A percentile compares a stretch with the other conserved stretches of the same genome.
These are phyloP conservation scores for Brachionus rotundiformis DNA, from an alignment of 1,140 invertebrate species.

Conservation along the genomic window DNA sequence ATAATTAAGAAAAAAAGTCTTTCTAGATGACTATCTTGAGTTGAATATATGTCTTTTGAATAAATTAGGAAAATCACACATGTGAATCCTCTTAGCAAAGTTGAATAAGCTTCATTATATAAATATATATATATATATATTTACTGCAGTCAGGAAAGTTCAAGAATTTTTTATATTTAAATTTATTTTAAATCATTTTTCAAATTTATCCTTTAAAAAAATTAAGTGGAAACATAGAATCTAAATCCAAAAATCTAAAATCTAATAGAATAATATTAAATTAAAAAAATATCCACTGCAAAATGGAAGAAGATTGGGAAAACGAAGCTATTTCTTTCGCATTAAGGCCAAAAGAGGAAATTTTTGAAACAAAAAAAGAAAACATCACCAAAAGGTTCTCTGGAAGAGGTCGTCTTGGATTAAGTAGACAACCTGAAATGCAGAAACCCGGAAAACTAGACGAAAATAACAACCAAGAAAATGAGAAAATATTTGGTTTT, in stretches of 20 bases:
- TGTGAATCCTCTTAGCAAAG: background rate
- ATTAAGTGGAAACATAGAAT: no score
- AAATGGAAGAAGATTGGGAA: constrained; percentile 49
- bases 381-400: background rate
- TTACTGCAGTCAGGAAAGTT: background rate
- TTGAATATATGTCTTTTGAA: no score
- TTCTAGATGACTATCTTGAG: no score
- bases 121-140: no score
- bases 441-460: background rate
- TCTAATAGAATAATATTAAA: background rate
- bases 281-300: background rate
- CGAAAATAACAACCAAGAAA: background rate
- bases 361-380: background rate
- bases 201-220: background rate
- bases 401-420: background rate
- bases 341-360: background rate
- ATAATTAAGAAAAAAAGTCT: no score
- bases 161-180: background rate
- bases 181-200: background rate
- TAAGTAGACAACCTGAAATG: background rate
- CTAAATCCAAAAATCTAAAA: no score
- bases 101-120: background rate
- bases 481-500: background rate
- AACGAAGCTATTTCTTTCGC: background rate
- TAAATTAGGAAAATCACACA: background rate